These are phyloP conservation scores for Aradophagus sp. DNA, from an alignment of 1,140 invertebrate species.

Conservation along the genomic window DNA sequence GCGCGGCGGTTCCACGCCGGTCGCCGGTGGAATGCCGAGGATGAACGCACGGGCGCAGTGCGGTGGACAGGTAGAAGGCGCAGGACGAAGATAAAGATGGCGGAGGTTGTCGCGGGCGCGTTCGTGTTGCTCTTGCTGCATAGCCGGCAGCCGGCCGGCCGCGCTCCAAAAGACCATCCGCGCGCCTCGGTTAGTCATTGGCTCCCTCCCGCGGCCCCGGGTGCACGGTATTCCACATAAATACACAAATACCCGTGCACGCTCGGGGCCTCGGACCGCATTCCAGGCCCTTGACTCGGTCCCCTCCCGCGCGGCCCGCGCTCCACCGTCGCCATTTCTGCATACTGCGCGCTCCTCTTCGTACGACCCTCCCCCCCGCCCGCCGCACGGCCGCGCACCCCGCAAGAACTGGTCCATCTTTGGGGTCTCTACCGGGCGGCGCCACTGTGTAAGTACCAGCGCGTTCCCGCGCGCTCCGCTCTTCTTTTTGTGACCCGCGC, in stretches of 20 bases:
- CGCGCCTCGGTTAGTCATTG: conserved; percentile 74
- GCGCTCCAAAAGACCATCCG: conserved; percentile 66
- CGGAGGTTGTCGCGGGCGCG: conserved; percentile 60
- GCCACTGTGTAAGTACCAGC: conserved; percentile 61
- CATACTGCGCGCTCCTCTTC: conserved; percentile 25
- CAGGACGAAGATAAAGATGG: conserved; percentile 42
- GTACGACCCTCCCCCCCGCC: background rate
- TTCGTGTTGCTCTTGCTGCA: conserved; percentile 71
- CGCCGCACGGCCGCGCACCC: conserved; percentile 1
- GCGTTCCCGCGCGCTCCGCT: conserved; percentile 18
- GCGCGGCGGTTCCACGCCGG: conserved; percentile 24
- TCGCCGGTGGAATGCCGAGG: conserved; percentile 62
- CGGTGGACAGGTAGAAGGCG: conserved; percentile 15
- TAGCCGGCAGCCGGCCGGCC: conserved; percentile 62
- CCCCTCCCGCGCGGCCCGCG: conserved; percentile 30
- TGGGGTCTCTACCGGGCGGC: conserved; percentile 60
- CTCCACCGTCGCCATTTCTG: conserved; percentile 32
- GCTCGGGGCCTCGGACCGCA: conserved; percentile 70
- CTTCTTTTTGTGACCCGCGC: conserved; percentile 33
- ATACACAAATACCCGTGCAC: conserved; percentile 72
- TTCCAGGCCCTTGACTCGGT: conserved; percentile 65
- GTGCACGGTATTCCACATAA: conserved; percentile 69
- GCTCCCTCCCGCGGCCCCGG: conserved; percentile 57
- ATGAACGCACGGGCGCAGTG: conserved; percentile 29
- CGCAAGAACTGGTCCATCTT: conserved; percentile 61